Evolutionary conservation across 2,888 invertebrate species (phyloP), one percentile per base, ranked within the genome.

Genomic region (Coenonympha glycerion): DNA sequence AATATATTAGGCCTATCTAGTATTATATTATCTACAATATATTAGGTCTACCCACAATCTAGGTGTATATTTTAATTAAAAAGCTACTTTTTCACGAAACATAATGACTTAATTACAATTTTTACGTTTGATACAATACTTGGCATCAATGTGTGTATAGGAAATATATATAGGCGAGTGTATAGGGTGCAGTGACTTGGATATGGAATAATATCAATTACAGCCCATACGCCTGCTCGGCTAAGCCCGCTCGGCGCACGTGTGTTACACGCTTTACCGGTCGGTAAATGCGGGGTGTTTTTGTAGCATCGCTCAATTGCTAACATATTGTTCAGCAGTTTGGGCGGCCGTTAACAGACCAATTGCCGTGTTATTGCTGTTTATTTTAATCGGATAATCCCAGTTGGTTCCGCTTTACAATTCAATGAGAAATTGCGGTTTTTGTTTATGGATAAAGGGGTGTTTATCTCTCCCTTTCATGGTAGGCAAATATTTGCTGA

Each of bases 211-310:
- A 9, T 24, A 24, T 2, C n/a, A 26, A 26, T 26, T 26, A 26
- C 24, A 9, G 6, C 8, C 31, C 9, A 13, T 33, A n/a, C n/a
- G n/a, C n/a, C n/a, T n/a, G 31, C 11, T 22, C 21, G 4, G 6
- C 15, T 11, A 3, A n/a, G 41, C n/a, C 18, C 21, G 31, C n/a
- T 28, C 28, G 9, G 9, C 16, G 6, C 6, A 6, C n/a, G 16
- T 45, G 33, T 45, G 34, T n/a, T 34, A 22, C 1, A 15, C 3
- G 46, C 46, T 28, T 37, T 36, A 46, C 28, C 66, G 68, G 66
- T 62, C 66, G 63, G 70, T 73, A 73, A 80, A 76, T 66, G 76
- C 58, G 59, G 64, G 65, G 65, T 33, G 39, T 70, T 75, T 75
- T 58, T 59, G 56, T 57, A 52, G 59, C 63, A 63, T 75, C 69